Conservation (phyloP, 2,888 invertebrate genomes). For the Brassicogethes aeneus region DNA sequence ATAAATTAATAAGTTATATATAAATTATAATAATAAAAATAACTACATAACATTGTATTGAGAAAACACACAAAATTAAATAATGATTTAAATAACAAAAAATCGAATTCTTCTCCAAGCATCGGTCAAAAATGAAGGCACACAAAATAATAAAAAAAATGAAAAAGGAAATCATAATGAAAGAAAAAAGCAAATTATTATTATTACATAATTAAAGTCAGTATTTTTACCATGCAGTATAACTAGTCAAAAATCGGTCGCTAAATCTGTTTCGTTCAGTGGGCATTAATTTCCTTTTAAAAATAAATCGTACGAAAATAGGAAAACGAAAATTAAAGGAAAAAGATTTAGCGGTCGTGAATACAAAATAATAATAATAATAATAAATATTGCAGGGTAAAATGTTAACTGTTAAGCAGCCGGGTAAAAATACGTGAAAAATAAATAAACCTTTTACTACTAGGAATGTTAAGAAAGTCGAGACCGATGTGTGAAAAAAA, state of each 20-base stretch:
- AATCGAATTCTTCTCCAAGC: slow-evolving; percentile 33
- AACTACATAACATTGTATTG: slow-evolving; percentile 42
- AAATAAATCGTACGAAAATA: not conserved
- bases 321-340: not conserved
- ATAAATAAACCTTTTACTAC: slow-evolving; percentile 33
- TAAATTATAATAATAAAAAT: slow-evolving; percentile 43
- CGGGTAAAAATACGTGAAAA: slow-evolving; percentile 17
- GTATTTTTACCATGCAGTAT: not conserved
- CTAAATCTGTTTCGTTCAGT: not conserved
- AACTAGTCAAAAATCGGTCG: not conserved
- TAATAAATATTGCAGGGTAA: slow-evolving; percentile 16
- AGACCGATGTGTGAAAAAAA: slow-evolving; percentile 32
- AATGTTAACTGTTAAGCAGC: not conserved
- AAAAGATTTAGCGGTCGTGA: not conserved
- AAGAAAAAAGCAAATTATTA: slow-evolving; percentile 20
- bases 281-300: not conserved
- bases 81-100: slow-evolving; percentile 43
- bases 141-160: slow-evolving; percentile 22
- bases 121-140: slow-evolving; percentile 33
- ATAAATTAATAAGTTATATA: slow-evolving; percentile 44
- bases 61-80: slow-evolving; percentile 41
- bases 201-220: not conserved
- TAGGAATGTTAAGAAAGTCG: slow-evolving; percentile 37
- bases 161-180: slow-evolving; percentile 33
- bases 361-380: slow-evolving; percentile 11